Evolutionary conservation across 1,140 invertebrate species (phyloP).

Genomic region (Tetragnatha versicolor): DNA sequence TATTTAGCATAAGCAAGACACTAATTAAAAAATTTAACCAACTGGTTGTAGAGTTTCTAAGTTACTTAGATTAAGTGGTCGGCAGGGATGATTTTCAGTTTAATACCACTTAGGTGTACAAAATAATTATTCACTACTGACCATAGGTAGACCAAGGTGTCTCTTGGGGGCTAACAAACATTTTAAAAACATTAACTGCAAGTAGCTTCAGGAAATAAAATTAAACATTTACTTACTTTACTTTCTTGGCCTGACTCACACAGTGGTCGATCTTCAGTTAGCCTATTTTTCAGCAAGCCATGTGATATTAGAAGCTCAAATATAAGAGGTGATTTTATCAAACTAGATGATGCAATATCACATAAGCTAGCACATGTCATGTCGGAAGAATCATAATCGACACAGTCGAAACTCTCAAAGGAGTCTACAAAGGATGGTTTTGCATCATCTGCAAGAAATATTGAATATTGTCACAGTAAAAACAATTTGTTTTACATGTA

Average conservation of each 20-base stretch:
- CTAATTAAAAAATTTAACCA: too few relatives aligned
- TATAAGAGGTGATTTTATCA: conserved; percentile 48
- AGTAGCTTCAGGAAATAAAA: too few relatives aligned
- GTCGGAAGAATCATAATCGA: conserved; percentile 10
- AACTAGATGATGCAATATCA: conserved; percentile 47
- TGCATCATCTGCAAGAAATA: conserved; percentile 10
- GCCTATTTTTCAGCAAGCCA: conserved; percentile 36
- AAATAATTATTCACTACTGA: too few relatives aligned
- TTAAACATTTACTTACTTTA: conserved; percentile 41
- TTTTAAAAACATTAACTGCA: too few relatives aligned
- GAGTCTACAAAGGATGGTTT: conserved; percentile 23
- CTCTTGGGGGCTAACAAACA: too few relatives aligned
- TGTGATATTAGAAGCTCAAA: conserved; percentile 39
- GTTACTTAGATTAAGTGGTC: too few relatives aligned
- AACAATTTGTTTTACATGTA: not conserved
- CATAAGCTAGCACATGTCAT: conserved; percentile 6
- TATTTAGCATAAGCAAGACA: too few relatives aligned
- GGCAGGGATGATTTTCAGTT: too few relatives aligned
- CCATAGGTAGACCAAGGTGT: too few relatives aligned
- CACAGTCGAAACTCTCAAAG: conserved; percentile 14
- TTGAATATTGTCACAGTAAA: not conserved
- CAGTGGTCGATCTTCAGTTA: conserved; percentile 19
- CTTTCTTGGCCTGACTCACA: conserved; percentile 24
- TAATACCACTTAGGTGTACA: too few relatives aligned
- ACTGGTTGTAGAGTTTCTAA: too few relatives aligned